phyloP scores from a whole-genome alignment of 1,140 invertebrate species.

The Penaeus chinensis region DNA sequence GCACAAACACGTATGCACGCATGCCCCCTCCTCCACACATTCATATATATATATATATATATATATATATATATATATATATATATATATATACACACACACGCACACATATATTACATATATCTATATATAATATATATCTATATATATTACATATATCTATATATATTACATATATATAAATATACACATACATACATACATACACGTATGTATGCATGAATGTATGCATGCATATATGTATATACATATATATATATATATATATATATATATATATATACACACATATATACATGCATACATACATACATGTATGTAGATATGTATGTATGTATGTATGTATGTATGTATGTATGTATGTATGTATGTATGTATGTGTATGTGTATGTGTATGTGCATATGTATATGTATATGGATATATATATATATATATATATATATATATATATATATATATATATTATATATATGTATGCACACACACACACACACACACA shows the following conservation, averaged over 20 bases:
- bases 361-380: too few species aligned
- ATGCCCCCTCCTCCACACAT: not conserved
- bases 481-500: not conserved
- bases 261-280: not conserved
- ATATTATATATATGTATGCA: not conserved
- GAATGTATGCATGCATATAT: not conserved
- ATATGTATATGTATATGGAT: too few species aligned
- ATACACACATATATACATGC: not conserved
- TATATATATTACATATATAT: conserved; percentile 6
- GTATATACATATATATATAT: not conserved
- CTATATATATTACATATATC: too few species aligned
- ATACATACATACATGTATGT: not conserved
- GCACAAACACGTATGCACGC: not conserved
- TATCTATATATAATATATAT: not conserved
- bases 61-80: not conserved
- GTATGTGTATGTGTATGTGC: too few species aligned
- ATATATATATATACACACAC: too few species aligned
- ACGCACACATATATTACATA: conserved; percentile 15
- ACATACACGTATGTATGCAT: not conserved
- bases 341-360: too few species aligned
- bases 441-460: not conserved
- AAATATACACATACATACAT: conserved; percentile 9
- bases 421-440: too few species aligned
- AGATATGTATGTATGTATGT: conserved; percentile 16
- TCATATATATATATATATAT: not conserved